These are phyloP conservation scores for Amphipyra tragopoginis DNA, from an alignment of 2,888 invertebrate species.

Conservation along the genomic window DNA sequence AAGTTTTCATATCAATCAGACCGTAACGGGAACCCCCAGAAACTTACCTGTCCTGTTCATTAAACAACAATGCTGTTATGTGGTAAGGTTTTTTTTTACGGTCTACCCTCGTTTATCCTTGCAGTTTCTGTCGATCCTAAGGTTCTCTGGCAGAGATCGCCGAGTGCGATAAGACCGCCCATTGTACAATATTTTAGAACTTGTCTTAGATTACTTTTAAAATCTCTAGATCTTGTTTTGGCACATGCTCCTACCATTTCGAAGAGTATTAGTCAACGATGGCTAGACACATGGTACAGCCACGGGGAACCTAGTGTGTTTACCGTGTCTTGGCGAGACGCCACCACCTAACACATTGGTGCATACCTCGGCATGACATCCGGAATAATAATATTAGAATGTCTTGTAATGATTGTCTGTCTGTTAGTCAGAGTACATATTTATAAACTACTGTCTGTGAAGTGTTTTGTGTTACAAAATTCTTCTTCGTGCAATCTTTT, in stretches of 20 bases:
- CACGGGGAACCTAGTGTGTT: slow-evolving; percentile 41
- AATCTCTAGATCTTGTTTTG: slow-evolving; percentile 15
- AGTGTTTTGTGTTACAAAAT: slow-evolving; percentile 34
- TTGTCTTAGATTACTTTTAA: neutral
- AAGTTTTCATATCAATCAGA: too few relatives aligned
- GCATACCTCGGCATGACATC: slow-evolving; percentile 52
- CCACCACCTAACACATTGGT: slow-evolving; percentile 30
- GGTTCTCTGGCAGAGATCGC: too few relatives aligned
- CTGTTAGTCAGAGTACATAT: slow-evolving; percentile 49
- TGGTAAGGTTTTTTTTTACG: too few relatives aligned
- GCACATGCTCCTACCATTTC: slow-evolving; percentile 10
- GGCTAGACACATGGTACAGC: slow-evolving; percentile 43
- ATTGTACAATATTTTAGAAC: too few relatives aligned
- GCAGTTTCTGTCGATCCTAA: too few relatives aligned
- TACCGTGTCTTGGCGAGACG: slow-evolving; percentile 42
- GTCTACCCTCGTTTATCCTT: too few relatives aligned
- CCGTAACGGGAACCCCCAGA: too few relatives aligned
- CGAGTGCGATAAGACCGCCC: too few relatives aligned
- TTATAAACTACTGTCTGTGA: slow-evolving; percentile 32
- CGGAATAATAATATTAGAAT: slow-evolving; percentile 44
- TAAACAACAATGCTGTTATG: too few relatives aligned
- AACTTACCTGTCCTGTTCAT: too few relatives aligned
- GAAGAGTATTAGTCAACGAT: slow-evolving; percentile 36
- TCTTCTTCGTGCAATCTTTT: slow-evolving; percentile 6
- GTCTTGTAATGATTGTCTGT: slow-evolving; percentile 32